Conservation (phyloP, 1,140 invertebrate genomes). For the Ephestia elutella region DNA sequence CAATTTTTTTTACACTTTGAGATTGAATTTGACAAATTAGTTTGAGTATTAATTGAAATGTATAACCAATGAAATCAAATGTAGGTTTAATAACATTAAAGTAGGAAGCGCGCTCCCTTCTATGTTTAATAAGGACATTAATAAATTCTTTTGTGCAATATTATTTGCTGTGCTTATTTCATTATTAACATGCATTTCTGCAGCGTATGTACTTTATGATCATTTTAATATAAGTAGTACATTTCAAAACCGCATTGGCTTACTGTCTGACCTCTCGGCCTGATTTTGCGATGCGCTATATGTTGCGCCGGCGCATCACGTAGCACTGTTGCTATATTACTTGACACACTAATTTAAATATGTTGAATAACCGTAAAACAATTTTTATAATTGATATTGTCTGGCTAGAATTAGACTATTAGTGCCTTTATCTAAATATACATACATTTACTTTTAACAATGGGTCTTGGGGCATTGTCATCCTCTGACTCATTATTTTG, state of each 20-base stretch:
- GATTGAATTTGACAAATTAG: no score
- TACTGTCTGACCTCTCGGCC: conserved; percentile 9
- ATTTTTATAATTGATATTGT: background rate
- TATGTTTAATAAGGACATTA: background rate
- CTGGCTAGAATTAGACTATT: background rate
- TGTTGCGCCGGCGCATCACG: conserved; percentile 12
- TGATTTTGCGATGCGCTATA: conserved; percentile 8
- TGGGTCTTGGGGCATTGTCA: no score
- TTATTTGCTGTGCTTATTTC: background rate
- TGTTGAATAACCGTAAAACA: background rate
- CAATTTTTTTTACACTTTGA: no score
- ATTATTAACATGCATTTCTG: background rate
- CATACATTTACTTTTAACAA: background rate
- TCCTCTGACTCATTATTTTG: background rate
- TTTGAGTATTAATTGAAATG: no score
- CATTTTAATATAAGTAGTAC: background rate
- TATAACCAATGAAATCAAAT: no score
- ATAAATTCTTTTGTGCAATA: background rate
- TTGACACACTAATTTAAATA: conserved; percentile 13
- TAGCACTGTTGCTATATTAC: conserved; percentile 10
- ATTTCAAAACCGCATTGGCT: conserved; percentile 1
- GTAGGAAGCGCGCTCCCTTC: no score
- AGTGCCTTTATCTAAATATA: background rate
- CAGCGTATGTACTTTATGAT: background rate
- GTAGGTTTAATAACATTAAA: no score